phyloP scores from a whole-genome alignment of 2,797 vertebrate genomes.

The Petrocephalus schoutedeni region DNA sequence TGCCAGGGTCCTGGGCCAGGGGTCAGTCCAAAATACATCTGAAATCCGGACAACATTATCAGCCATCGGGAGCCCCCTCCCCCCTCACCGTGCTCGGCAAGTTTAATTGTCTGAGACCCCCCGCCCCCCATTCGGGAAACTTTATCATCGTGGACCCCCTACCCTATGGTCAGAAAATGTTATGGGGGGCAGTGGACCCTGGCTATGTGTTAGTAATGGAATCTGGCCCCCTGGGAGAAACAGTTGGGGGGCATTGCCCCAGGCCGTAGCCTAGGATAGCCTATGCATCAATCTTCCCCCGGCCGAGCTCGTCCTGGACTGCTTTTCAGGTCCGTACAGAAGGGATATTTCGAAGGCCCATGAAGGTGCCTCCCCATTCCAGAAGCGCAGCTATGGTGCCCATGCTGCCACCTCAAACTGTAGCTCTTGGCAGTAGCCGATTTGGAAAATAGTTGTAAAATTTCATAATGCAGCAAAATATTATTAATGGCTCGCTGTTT shows the following conservation, averaged over 20 bases:
- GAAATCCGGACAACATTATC: neutral
- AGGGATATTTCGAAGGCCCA: neutral
- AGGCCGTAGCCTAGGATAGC: neutral
- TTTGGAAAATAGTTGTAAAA: conserved; percentile 16
- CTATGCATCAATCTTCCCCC: neutral
- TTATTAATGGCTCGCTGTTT: neutral
- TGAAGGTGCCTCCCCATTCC: neutral
- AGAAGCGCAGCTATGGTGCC: neutral
- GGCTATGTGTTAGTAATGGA: neutral
- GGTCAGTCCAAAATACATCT: neutral
- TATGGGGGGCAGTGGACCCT: neutral
- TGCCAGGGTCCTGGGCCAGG: neutral
- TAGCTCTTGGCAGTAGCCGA: neutral
- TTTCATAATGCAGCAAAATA: conserved; percentile 6
- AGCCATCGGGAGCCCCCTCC: neutral
- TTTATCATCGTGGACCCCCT: neutral
- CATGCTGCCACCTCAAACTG: neutral
- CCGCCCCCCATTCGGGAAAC: neutral
- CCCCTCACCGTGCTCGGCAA: neutral
- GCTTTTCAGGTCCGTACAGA: neutral
- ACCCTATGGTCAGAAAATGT: neutral
- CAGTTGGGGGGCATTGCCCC: neutral
- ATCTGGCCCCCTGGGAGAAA: neutral
- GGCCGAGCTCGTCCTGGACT: neutral
- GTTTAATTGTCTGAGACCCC: neutral